Base-by-base conservation (phyloP, 2,888 invertebrate species). In the Nemoura dubitans region DNA sequence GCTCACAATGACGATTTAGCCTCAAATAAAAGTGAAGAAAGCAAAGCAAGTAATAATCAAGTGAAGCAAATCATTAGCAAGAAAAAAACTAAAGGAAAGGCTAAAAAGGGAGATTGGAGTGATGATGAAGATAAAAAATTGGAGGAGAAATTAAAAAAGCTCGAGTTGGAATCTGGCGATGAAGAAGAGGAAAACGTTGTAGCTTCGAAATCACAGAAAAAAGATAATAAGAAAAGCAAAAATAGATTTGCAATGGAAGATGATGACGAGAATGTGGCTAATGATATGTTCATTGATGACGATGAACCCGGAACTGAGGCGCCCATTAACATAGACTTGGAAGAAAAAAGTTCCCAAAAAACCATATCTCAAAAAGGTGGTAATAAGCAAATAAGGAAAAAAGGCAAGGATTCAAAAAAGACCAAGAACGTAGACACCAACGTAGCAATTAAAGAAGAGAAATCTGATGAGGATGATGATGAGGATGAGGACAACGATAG, bases 361-460 rank as follows among this genome's bases (percentile, higher is more conserved):
- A 78, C 80, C 36, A 76, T 87, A 87, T 86, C 84, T 59, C 87
- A 88, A 86, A 85, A 87, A 87, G 83, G 78, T n/a, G 84, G 87
- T 82, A 76, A 85, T 83, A 43, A 87, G 82, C 83, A 87, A 83
- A 85, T 88, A 89, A 77, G 88, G 84, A 83, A 81, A 87, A 87
- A 88, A 88, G 82, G 87, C 88, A 76, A 88, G 86, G 87, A 89
- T 85, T 30, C 30, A 84, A 84, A 88, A 83, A 88, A 89, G 86
- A 43, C 83, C 30, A 87, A 88, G 86, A 83, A 87, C 83, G 86
- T 86, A 43, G 86, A 87, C 83, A 85, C 88, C 82, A 86, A 88
- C 29, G 83, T 78, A 80, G 90, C 91, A 91, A 90, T 91, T 85
- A 89, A 88, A 87, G 89, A 89, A 85, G 89, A 89, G 85, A 91